phyloP scores from a whole-genome alignment of 2,113 vertebrate genomes.

The Paracanthobrama guichenoti region DNA sequence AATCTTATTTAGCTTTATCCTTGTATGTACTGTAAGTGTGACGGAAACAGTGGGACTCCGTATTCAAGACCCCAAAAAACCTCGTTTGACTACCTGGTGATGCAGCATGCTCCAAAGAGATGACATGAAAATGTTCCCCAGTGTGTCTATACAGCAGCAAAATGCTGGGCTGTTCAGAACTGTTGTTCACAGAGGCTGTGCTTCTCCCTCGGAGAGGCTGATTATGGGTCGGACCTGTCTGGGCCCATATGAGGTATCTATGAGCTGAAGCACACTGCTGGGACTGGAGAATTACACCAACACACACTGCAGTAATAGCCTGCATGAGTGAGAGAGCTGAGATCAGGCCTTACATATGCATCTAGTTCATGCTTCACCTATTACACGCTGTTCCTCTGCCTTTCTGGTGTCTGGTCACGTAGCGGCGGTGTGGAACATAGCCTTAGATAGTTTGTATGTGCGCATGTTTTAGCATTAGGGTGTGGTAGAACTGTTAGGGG shows the following conservation, averaged over 20 bases:
- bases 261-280: slow-evolving; percentile 47
- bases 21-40: slow-evolving; percentile 28
- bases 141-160: slow-evolving; percentile 1
- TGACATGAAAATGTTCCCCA: slow-evolving; percentile 27
- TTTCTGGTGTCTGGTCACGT: slow-evolving; percentile 48
- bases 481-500: slow-evolving; percentile 13
- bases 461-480: slow-evolving; percentile 35
- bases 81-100: slow-evolving; percentile 19
- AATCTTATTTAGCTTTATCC: slow-evolving; percentile 45
- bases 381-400: slow-evolving; percentile 63
- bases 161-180: slow-evolving; percentile 13
- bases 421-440: slow-evolving; percentile 64
- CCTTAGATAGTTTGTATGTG: slow-evolving; percentile 48
- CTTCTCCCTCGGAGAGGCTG: slow-evolving; percentile 37
- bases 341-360: slow-evolving; percentile 54
- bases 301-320: slow-evolving; percentile 45
- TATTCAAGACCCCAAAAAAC: slow-evolving; percentile 2
- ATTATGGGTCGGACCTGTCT: slow-evolving; percentile 36
- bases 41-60: slow-evolving; percentile 27
- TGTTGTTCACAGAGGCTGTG: slow-evolving; percentile 13
- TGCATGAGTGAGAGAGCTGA: slow-evolving; percentile 46
- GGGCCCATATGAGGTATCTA: slow-evolving; percentile 39
- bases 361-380: slow-evolving; percentile 38
- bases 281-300: slow-evolving; percentile 36
- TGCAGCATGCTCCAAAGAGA: background rate